Evolutionary conservation across 1,140 invertebrate species (phyloP).

Genomic region (Leptopilina boulardi): DNA sequence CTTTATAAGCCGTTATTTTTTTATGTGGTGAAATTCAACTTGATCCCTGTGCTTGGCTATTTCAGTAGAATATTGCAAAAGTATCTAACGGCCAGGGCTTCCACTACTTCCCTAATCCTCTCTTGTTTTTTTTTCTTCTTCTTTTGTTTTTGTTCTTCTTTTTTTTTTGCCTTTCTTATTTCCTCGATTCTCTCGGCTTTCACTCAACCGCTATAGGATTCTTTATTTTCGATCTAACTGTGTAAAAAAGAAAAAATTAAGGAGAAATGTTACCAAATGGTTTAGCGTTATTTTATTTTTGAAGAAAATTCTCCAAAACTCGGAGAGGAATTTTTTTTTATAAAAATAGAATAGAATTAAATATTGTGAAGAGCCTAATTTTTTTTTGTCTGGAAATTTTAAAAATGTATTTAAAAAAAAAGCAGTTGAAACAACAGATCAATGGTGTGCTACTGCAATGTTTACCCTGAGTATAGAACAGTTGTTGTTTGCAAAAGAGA

Average conservation of each 20-base stretch:
- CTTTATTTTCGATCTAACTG: too few relatives aligned
- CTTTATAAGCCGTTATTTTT: not conserved
- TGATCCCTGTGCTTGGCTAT: constrained; percentile 8
- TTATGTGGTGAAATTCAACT: not conserved
- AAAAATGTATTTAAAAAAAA: not conserved
- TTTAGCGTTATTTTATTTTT: constrained; percentile 37
- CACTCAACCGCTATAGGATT: too few relatives aligned
- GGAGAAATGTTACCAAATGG: not conserved
- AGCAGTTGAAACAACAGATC: not conserved
- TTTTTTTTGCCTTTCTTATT: not conserved
- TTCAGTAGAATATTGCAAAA: constrained; percentile 14
- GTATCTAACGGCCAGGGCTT: constrained; percentile 35
- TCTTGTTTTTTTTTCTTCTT: constrained; percentile 16
- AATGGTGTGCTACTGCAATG: not conserved
- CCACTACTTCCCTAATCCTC: constrained; percentile 19
- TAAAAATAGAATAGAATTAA: not conserved
- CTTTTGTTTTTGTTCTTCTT: not conserved
- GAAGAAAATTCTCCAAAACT: constrained; percentile 19
- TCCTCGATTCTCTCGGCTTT: not conserved
- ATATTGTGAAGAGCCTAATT: not conserved
- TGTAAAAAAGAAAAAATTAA: not conserved
- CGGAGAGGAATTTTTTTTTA: not conserved
- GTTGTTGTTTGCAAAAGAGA: not conserved
- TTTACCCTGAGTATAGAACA: not conserved
- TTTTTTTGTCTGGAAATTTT: not conserved